Conservation (phyloP, 2,797 vertebrate genomes). For the Lepilemur septentrionalis region DNA sequence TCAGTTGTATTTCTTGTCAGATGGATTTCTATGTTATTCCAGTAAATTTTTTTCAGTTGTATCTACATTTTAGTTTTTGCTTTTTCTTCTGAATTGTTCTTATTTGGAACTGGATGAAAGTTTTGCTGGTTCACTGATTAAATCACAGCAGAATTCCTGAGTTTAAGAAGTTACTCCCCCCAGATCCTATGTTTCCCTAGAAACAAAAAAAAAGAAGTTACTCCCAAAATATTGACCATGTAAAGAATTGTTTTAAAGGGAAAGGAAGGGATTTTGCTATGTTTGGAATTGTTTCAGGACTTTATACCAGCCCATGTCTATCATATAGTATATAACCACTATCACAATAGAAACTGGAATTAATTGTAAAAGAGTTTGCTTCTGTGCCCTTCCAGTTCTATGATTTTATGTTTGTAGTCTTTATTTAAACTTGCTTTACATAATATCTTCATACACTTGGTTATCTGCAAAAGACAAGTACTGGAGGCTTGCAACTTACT, state of each 20-base stretch:
- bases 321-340: background rate
- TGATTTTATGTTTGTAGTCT: slow-evolving; percentile 21
- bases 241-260: slow-evolving; percentile 18
- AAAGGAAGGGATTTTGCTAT: background rate
- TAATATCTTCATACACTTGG: background rate
- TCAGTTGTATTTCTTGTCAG: background rate
- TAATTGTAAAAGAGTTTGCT: background rate
- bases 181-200: too few relatives aligned
- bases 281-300: slow-evolving; percentile 43
- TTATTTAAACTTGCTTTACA: slow-evolving; percentile 39
- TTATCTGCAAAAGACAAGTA: background rate
- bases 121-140: slow-evolving; percentile 12
- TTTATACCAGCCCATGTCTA: slow-evolving; percentile 6
- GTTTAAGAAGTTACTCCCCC: background rate
- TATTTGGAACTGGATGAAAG: background rate
- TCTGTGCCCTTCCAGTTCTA: background rate
- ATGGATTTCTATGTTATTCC: background rate
- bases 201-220: background rate
- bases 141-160: background rate
- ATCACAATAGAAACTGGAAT: background rate
- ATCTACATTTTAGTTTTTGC: background rate
- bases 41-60: slow-evolving; percentile 19
- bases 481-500: background rate
- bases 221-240: slow-evolving; percentile 5
- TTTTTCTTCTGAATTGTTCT: slow-evolving; percentile 20